Evolutionary conservation across 2,888 invertebrate genomes (phyloP).

Genomic region (Uropetala carovei): DNA sequence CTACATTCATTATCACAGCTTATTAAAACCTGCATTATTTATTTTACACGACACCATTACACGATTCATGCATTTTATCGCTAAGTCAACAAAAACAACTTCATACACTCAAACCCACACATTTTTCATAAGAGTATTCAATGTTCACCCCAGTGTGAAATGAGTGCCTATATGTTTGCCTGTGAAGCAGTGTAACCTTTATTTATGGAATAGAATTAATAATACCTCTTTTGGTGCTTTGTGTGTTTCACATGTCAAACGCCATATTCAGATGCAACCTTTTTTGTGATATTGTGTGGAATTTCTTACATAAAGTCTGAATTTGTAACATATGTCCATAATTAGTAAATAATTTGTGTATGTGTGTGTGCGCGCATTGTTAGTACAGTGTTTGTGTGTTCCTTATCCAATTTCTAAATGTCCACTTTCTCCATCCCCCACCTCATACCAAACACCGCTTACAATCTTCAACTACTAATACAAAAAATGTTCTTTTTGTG

Average conservation of each 20-base stretch:
- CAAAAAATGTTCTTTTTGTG: neutral
- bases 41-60: no score
- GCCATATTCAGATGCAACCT: neutral
- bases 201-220: neutral
- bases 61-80: no score
- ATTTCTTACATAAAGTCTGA: no score
- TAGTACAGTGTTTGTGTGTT: neutral
- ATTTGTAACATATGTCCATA: neutral
- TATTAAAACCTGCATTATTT: no score
- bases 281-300: neutral
- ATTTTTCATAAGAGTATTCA: neutral
- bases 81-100: no score
- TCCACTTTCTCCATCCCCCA: neutral
- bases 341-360: neutral
- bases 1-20: no score
- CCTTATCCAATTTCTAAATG: neutral
- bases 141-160: neutral
- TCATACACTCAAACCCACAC: constrained; percentile 15
- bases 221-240: constrained; percentile 25
- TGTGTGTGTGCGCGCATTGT: neutral
- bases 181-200: neutral
- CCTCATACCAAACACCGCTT: neutral
- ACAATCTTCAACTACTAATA: no score
- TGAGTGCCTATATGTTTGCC: constrained; percentile 37
- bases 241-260: neutral